phyloP scores from a whole-genome alignment of 2,113 vertebrate genomes.

The Neolamprologus modestus region DNA sequence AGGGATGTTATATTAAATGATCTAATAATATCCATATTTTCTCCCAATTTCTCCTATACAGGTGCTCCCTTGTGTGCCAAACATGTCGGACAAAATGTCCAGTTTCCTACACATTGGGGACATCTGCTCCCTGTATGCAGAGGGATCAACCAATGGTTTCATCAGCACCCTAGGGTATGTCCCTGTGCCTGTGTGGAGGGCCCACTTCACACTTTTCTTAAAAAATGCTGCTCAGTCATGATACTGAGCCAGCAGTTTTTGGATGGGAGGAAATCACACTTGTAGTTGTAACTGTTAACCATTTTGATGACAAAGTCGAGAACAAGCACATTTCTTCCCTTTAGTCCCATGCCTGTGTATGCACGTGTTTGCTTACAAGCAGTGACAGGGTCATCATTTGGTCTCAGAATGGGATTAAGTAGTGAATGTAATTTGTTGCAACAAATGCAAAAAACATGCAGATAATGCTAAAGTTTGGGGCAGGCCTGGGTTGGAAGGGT shows the following conservation, averaged over 20 bases:
- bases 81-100: conserved; percentile 98
- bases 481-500: neutral
- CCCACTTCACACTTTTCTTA: neutral
- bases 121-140: conserved; percentile 95
- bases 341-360: neutral
- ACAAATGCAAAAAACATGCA: neutral
- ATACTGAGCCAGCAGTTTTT: neutral
- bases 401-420: neutral
- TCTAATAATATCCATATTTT: neutral
- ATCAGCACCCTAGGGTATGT: conserved; percentile 96
- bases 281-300: neutral
- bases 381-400: neutral
- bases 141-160: conserved; percentile 95
- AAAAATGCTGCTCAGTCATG: neutral
- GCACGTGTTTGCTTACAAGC: neutral
- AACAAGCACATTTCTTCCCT: neutral
- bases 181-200: neutral
- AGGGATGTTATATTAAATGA: neutral
- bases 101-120: conserved; percentile 97
- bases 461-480: neutral
- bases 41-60: conserved; percentile 31
- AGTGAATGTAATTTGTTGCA: neutral
- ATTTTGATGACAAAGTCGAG: neutral
- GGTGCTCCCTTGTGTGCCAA: conserved; percentile 48
- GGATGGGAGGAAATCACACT: neutral